Evolutionary conservation across 1,140 invertebrate species (phyloP).

Genomic region (Danaus plexippus): DNA sequence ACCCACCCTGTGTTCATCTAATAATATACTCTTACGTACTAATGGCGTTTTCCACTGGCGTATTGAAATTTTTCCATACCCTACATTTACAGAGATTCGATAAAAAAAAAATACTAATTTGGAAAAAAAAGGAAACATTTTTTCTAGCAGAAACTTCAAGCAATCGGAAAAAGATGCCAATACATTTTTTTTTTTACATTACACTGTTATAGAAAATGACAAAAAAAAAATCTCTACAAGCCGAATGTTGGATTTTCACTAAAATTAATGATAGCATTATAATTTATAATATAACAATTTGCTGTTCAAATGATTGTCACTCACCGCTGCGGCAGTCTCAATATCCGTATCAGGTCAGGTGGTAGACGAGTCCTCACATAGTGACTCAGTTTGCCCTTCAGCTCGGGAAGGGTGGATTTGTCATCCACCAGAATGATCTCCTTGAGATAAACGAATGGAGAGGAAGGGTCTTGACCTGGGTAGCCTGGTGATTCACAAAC

Average conservation of each 20-base stretch:
- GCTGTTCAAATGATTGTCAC: constrained; percentile 18
- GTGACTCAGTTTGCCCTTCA: constrained; percentile 82
- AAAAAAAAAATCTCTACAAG: background rate
- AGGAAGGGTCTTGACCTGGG: constrained; percentile 47
- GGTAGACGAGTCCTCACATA: constrained; percentile 81
- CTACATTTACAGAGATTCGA: background rate
- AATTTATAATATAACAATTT: no score
- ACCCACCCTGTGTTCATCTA: constrained; percentile 73
- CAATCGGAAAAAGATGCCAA: no score
- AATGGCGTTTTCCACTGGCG: background rate
- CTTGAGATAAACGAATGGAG: constrained; percentile 66
- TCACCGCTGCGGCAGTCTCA: constrained; percentile 81
- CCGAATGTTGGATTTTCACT: background rate
- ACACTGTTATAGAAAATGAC: no score
- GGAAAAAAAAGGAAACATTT: background rate
- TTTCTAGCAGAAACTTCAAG: no score
- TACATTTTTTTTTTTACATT: no score
- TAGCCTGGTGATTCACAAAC: constrained; percentile 34
- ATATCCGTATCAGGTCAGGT: constrained; percentile 78
- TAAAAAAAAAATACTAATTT: background rate
- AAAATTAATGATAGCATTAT: no score
- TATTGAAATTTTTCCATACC: background rate
- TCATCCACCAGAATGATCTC: constrained; percentile 94
- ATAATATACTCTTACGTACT: no score
- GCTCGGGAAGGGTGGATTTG: constrained; percentile 83